Evolutionary conservation across 2,113 vertebrate genomes (phyloP).

Genomic region (Romanogobio albipinnatus): DNA sequence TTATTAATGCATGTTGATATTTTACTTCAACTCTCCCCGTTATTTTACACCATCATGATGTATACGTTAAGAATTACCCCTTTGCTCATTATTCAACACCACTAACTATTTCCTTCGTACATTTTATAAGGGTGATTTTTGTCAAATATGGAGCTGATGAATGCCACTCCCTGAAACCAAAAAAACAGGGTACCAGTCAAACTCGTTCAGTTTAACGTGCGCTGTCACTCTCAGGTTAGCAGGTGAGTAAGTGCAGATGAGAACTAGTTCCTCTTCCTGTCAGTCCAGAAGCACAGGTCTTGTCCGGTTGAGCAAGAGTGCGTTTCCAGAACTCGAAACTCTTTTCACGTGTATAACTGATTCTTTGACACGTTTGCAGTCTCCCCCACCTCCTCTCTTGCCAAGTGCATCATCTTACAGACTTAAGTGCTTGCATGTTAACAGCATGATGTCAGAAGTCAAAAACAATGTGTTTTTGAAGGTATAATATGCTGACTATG

Average conservation of each 20-base stretch:
- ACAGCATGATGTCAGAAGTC: background rate
- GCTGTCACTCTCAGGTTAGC: background rate
- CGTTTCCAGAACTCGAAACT: slow-evolving; percentile 21
- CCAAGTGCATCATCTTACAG: background rate
- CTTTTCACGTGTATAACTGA: background rate
- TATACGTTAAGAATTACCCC: background rate
- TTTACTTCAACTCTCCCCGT: too few relatives aligned
- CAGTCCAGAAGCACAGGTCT: slow-evolving; percentile 67
- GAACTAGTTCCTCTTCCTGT: slow-evolving; percentile 58
- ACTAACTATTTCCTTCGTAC: background rate
- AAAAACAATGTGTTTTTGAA: background rate
- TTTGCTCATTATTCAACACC: background rate
- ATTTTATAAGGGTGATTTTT: background rate
- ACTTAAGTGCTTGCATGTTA: background rate
- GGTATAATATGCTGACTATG: background rate
- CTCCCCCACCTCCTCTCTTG: background rate
- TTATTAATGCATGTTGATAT: too few relatives aligned
- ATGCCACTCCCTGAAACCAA: slow-evolving; percentile 69
- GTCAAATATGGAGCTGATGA: background rate
- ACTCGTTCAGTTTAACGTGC: slow-evolving; percentile 52
- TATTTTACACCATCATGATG: too few relatives aligned
- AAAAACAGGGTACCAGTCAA: slow-evolving; percentile 50
- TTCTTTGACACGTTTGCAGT: background rate
- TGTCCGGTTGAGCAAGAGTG: slow-evolving; percentile 50
- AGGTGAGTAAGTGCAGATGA: slow-evolving; percentile 7